Base-by-base conservation (phyloP, 2,113 vertebrate genomes). In the Cinclus mexicanus region DNA sequence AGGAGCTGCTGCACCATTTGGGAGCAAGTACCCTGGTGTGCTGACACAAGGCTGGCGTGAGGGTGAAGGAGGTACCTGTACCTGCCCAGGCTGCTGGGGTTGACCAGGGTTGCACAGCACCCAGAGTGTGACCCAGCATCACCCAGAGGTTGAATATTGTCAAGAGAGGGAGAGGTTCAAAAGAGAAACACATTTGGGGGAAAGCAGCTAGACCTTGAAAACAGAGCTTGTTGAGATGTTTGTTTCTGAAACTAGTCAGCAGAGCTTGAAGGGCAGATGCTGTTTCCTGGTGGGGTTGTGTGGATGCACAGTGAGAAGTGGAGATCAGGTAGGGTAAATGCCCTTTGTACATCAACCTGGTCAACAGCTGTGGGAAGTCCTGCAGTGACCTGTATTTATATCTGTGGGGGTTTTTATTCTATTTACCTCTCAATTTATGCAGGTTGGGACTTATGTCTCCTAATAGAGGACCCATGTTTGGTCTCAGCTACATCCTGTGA, bases 401-500 rank as follows among this genome's bases (percentile, higher is more conserved):
- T 37, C 35, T 37, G 35, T 37, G 35, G 35, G 35, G 35, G 35
- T 37, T 37, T 37, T 37, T 37, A 37, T 8, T 37, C 67, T 89
- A n/a, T 83, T 91, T 75, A 64, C 9, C 11, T 91, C 79, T 86
- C 23, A 71, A 72, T 83, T 80, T 93, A 90, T 83, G 82, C 67
- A 90, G 71, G 63, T 61, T 23, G 11, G 22, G 59, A 82, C 28
- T 35, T 41, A 60, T 70, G 22, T 56, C 76, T 87, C 42, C 57
- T 53, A 10, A 5, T 1, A 85, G 61, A 19, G 37, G 28, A 69
- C 47, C 68, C 28, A 17, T 6, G 18, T 71, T 47, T 83, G 24
- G 25, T 63, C 52, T 55, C 60, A 28, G n/a, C 49, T 52, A 11
- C 0, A 0, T 50, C 70, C 82, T 70, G 33, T 0, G 0, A 77